Evolutionary conservation across 2,113 vertebrate genomes (phyloP).

Genomic region (Mirza zaza): DNA sequence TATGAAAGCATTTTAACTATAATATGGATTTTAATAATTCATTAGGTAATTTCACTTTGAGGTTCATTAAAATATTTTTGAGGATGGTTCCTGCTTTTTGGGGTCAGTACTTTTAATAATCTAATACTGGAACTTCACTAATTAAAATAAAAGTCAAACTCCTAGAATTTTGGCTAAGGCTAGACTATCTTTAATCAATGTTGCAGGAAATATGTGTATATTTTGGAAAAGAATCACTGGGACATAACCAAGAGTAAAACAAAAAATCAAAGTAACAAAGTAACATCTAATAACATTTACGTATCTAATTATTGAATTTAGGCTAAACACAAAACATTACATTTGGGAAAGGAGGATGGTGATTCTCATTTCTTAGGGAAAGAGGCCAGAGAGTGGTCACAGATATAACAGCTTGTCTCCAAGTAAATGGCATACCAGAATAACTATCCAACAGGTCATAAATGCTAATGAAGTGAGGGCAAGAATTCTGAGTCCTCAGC

Average conservation of each 20-base stretch:
- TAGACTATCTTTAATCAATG: not conserved
- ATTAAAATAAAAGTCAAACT: constrained; percentile 47
- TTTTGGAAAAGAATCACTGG: not conserved
- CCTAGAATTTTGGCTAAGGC: not conserved
- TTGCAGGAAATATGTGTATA: not conserved
- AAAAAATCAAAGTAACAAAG: not conserved
- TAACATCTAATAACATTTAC: not conserved
- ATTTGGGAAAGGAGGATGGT: not conserved
- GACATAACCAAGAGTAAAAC: constrained; percentile 10
- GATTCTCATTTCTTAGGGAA: not conserved
- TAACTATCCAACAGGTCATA: not conserved
- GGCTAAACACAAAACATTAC: not conserved
- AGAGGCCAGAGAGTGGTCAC: not conserved
- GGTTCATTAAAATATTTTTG: constrained; percentile 46
- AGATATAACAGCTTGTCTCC: not conserved
- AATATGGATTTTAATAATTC: not conserved
- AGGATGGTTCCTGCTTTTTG: not conserved
- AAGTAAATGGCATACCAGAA: not conserved
- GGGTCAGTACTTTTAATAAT: constrained; percentile 30
- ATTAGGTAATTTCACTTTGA: not conserved
- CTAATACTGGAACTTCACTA: not conserved
- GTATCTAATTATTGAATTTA: not conserved
- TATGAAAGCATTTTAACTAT: constrained; percentile 19
- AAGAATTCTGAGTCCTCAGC: not conserved
- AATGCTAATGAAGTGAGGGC: not conserved